Base-by-base conservation (phyloP, 2,113 vertebrate genomes). In the Corythornis cristatus region DNA sequence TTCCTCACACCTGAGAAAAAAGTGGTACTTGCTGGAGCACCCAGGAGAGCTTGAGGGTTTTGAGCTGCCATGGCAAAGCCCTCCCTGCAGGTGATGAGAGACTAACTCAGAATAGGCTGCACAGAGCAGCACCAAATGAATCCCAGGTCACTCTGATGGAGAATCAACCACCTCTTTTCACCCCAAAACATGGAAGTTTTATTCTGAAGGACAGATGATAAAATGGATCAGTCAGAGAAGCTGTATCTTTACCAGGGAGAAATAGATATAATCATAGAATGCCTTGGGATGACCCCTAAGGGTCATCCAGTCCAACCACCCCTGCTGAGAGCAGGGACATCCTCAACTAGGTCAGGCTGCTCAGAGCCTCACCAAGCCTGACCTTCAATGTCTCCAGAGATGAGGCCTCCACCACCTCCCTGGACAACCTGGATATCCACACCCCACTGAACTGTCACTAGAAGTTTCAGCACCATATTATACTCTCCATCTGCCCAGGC, bases 391-490 rank as follows among this genome's bases (percentile, higher is more conserved):
- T 50, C 48, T 50, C 23, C 48, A 50, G 22, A 11, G 48, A 26
- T 51, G 23, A 14, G 23, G 50, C 13, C 50, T 51, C 50, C 50
- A 51, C 50, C 50, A 51, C 50, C 50, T 51, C 50, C 50, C 50
- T 15, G 50, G 12, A 25, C 15, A 19, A 33, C 29, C 35, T 79
- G 53, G 46, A 37, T 50, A 22, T 3, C 37, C 23, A 56, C 11
- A 56, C 0, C 0, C 11, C 18, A 5, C 11, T 8, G 6, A 60
- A 6, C 12, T 15, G 4, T 35, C 37, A 40, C 20, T 62, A 12
- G 7, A 46, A 42, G 5, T 37, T 83, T 79, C 62, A 94, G 64
- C 58, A 65, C 21, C 40, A 4, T 60, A 0, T 46, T 22, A 29
- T 50, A 16, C 71, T 74, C 58, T 19, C 40, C 40, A 33, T 37